Evolutionary conservation across 2,888 invertebrate species (phyloP).

Genomic region (Andricus curvator): DNA sequence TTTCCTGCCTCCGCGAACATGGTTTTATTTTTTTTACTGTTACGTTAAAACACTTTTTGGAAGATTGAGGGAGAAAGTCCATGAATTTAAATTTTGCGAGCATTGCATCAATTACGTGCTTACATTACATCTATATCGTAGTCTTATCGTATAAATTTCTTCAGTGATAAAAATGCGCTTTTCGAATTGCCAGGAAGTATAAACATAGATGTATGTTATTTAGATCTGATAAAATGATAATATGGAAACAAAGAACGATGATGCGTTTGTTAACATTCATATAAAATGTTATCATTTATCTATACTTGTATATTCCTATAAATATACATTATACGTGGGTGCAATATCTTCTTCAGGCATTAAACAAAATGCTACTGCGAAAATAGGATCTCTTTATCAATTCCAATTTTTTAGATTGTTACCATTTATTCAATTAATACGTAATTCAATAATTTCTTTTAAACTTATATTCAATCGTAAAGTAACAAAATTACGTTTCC

Average conservation of each 20-base stretch:
- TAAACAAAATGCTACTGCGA: no score
- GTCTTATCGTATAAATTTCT: background rate
- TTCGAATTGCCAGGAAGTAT: background rate
- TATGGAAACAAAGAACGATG: background rate
- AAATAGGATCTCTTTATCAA: background rate
- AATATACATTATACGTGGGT: no score
- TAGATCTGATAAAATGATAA: background rate
- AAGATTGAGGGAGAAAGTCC: background rate
- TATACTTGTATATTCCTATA: no score
- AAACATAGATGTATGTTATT: background rate
- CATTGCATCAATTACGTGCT: background rate
- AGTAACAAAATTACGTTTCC: no score
- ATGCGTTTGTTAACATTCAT: no score
- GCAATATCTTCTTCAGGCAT: no score
- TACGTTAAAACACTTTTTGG: background rate
- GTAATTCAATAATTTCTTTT: no score
- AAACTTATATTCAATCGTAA: no score
- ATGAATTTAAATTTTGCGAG: slow-evolving; percentile 24
- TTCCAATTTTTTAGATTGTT: background rate
- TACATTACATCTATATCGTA: background rate
- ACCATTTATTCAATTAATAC: no score
- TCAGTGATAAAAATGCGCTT: background rate
- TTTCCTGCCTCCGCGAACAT: background rate
- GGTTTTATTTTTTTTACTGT: background rate
- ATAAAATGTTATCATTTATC: no score